phyloP scores from a whole-genome alignment of 2,888 invertebrate genomes.

The Lasioglossum pauxillum region DNA sequence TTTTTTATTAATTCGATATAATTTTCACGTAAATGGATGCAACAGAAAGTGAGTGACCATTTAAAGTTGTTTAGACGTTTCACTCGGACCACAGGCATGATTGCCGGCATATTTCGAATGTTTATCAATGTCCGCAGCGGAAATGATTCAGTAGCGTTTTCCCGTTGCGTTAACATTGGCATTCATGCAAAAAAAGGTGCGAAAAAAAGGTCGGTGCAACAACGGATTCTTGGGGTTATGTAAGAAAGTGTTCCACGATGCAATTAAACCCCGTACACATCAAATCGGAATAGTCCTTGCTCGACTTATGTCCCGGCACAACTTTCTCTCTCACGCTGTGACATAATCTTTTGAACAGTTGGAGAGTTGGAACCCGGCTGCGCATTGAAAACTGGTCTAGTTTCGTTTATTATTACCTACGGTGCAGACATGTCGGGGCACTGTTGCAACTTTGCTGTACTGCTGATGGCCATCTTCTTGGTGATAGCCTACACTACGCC shows the following conservation, averaged over 20 bases:
- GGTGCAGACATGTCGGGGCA: conserved; percentile 78
- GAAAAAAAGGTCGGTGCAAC: neutral
- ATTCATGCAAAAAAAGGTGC: neutral
- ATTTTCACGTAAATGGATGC: neutral
- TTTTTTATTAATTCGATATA: neutral
- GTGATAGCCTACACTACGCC: conserved; percentile 59
- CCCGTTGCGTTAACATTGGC: neutral
- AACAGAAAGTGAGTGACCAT: neutral
- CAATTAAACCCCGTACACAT: conserved; percentile 67
- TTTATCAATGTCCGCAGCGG: neutral
- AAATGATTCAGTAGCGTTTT: neutral
- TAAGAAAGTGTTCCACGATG: conserved; percentile 51
- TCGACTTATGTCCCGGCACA: conserved; percentile 50
- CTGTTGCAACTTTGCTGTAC: conserved; percentile 62
- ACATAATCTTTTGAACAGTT: conserved; percentile 77
- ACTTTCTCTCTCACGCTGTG: conserved; percentile 78
- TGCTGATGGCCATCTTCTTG: conserved; percentile 66
- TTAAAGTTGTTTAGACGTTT: neutral
- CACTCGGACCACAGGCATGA: neutral
- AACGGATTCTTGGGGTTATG: neutral
- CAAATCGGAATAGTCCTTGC: conserved; percentile 64
- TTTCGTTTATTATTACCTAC: conserved; percentile 80
- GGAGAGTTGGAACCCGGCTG: conserved; percentile 42
- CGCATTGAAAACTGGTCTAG: conserved; percentile 78
- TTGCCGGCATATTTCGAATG: neutral